Evolutionary conservation across 2,888 invertebrate genomes (phyloP).

Genomic region (Lithophane semibrunnea): DNA sequence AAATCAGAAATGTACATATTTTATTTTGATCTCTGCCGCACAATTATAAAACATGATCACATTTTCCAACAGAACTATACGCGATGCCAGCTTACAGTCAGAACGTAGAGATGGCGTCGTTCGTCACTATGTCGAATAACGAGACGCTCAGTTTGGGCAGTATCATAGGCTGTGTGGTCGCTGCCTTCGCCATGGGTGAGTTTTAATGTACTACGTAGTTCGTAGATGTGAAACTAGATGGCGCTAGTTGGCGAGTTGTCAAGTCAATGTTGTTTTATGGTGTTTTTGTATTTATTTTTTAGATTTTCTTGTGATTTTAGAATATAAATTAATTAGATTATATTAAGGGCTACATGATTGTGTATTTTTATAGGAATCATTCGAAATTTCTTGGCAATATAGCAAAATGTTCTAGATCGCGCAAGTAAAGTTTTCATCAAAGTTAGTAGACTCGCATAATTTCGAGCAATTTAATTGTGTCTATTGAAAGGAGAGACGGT

Average conservation of each 20-base stretch:
- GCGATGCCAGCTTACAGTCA: constrained; percentile 87
- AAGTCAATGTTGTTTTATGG: constrained; percentile 4
- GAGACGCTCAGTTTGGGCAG: constrained; percentile 80
- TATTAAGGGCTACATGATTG: rapidly evolving
- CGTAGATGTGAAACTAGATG: constrained; percentile 60
- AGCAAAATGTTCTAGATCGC: constrained; percentile 64
- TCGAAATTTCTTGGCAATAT: background rate
- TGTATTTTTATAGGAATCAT: background rate
- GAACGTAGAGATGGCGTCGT: constrained; percentile 87
- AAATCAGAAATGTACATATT: too few species aligned
- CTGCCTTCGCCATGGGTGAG: constrained; percentile 84
- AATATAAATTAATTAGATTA: background rate
- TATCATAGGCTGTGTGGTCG: constrained; percentile 83
- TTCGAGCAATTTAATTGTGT: constrained; percentile 85
- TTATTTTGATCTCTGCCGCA: background rate
- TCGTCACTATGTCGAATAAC: constrained; percentile 78
- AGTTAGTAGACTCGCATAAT: constrained; percentile 46
- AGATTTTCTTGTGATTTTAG: background rate
- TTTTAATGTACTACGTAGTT: constrained; percentile 41
- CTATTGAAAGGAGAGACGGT: constrained; percentile 99
- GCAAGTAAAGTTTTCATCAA: constrained; percentile 60
- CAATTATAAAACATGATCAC: background rate
- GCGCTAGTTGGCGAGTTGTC: constrained; percentile 53
- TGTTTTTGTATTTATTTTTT: background rate
- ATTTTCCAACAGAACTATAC: constrained; percentile 78